Evolutionary conservation across 2,797 vertebrate genomes (phyloP).

Genomic region (Microctenopoma steveboyesi): DNA sequence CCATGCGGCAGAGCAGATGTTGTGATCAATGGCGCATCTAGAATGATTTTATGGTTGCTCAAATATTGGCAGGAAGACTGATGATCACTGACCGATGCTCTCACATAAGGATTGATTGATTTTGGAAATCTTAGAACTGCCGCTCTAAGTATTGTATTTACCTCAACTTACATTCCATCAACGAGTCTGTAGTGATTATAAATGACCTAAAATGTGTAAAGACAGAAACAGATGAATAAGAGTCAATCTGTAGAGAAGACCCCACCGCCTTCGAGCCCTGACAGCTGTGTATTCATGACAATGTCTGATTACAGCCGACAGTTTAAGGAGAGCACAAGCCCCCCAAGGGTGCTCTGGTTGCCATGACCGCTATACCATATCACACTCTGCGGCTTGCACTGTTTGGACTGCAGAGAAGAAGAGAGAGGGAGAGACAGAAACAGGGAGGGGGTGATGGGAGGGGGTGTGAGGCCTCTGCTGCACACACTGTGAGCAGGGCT

Average conservation of each 20-base stretch:
- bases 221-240: not conserved
- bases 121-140: not conserved
- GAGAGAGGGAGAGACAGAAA: conserved; percentile 40
- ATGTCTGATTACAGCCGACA: conserved; percentile 12
- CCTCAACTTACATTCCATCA: not conserved
- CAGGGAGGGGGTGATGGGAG: conserved; percentile 21
- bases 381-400: conserved; percentile 48
- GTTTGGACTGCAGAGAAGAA: conserved; percentile 60
- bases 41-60: conserved; percentile 21
- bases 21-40: conserved; percentile 53
- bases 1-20: conserved; percentile 57
- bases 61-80: not conserved
- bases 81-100: conserved; percentile 25
- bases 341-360: conserved; percentile 44
- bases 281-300: conserved; percentile 24
- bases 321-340: conserved; percentile 16
- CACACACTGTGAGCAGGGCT: conserved; percentile 34
- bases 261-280: not conserved
- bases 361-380: conserved; percentile 52
- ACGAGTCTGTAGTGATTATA: not conserved
- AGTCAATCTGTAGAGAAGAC: not conserved
- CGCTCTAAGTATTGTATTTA: not conserved
- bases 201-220: not conserved
- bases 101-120: not conserved
- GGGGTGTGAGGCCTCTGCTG: conserved; percentile 38